phyloP scores from a whole-genome alignment of 2,888 invertebrate genomes.

The Coenonympha glycerion region DNA sequence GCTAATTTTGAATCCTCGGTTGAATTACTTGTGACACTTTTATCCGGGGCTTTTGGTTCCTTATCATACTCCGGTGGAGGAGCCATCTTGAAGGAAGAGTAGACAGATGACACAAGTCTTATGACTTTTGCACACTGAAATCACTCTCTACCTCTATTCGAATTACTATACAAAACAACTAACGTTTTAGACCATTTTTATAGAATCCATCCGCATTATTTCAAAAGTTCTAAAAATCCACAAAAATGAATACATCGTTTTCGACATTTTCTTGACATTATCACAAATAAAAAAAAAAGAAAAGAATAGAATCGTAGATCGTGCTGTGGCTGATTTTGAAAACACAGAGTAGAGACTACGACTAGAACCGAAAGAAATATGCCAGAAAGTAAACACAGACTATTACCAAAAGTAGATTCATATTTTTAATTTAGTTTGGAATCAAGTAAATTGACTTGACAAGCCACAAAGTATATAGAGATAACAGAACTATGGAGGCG shows the following conservation, averaged over 20 bases:
- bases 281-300: conserved; percentile 35
- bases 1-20: conserved; percentile 70
- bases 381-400: not conserved
- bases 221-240: conserved; percentile 60
- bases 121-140: conserved; percentile 69
- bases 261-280: conserved; percentile 68
- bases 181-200: conserved; percentile 61
- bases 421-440: too few relatives aligned
- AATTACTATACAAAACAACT: conserved; percentile 44
- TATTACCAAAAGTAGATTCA: not conserved
- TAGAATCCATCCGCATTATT: conserved; percentile 35
- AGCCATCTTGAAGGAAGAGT: conserved; percentile 82
- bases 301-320: too few relatives aligned
- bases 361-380: too few relatives aligned
- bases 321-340: not conserved
- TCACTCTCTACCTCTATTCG: conserved; percentile 53
- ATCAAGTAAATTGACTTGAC: too few relatives aligned
- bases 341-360: too few relatives aligned
- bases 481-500: too few relatives aligned
- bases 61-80: conserved; percentile 85
- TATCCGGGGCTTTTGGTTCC: conserved; percentile 85
- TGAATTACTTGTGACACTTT: conserved; percentile 65
- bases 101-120: conserved; percentile 77
- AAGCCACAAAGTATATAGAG: too few relatives aligned
- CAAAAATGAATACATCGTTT: conserved; percentile 65